These are phyloP conservation scores for Pseudachorutes palmiensis DNA, from an alignment of 1,140 invertebrate genomes.

Conservation along the genomic window DNA sequence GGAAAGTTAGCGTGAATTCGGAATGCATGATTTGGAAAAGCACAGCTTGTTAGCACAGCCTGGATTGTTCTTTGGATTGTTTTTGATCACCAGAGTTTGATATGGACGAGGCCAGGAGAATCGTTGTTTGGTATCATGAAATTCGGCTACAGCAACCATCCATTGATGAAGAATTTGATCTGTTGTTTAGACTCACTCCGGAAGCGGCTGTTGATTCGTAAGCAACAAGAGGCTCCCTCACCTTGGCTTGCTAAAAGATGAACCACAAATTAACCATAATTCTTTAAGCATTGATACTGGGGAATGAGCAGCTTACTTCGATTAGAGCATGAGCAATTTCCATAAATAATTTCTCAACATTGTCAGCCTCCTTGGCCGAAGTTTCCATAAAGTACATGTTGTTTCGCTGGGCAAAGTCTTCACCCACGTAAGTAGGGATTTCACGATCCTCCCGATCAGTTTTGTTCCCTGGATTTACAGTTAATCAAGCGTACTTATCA, in stretches of 20 bases:
- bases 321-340: constrained; percentile 89
- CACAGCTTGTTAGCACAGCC: too few relatives aligned
- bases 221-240: constrained; percentile 19
- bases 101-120: neutral
- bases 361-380: constrained; percentile 94
- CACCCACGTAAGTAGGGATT: constrained; percentile 87
- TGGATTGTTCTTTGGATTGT: too few relatives aligned
- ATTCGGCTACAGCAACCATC: constrained; percentile 35
- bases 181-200: constrained; percentile 30
- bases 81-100: too few relatives aligned
- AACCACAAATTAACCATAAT: constrained; percentile 9
- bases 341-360: constrained; percentile 92
- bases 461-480: constrained; percentile 67
- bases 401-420: constrained; percentile 88
- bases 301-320: too few relatives aligned
- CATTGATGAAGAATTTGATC: constrained; percentile 20
- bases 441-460: constrained; percentile 90
- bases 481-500: neutral
- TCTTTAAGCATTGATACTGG: too few relatives aligned
- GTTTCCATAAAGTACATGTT: constrained; percentile 98
- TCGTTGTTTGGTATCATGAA: constrained; percentile 17
- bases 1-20: too few relatives aligned
- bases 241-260: constrained; percentile 36
- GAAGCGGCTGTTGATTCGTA: constrained; percentile 26
- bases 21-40: too few relatives aligned